Evolutionary conservation across 2,888 invertebrate genomes (phyloP), one percentile per base, ranked within the genome.

Genomic region (Epicampocera succincta): DNA sequence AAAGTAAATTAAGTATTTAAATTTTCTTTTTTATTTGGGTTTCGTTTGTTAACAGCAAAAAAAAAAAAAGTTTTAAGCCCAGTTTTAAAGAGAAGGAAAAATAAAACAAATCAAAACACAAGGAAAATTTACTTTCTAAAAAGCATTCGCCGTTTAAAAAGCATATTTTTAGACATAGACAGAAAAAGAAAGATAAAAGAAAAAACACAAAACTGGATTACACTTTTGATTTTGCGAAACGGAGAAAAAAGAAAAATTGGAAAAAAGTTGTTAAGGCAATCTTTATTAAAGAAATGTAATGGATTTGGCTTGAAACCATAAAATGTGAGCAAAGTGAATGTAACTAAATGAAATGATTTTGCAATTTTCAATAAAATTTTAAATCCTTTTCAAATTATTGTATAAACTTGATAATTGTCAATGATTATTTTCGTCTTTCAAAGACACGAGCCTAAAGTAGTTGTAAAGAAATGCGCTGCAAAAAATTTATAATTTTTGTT

Each of bases 101-200:
- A 33, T 8, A 33, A 33, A 33, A 33, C 25, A 25, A 25, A 33
- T 9, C 17, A 5, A 72, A 50, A 68, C 40, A 71, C 54, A 68
- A 72, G 60, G 63, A 74, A 75, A 81, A 74, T 74, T 80, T 42
- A 82, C 82, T 82, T 82, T 82, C 82, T 78, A 82, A 82, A 76
- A 81, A 48, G 46, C 33, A 71, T 48, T 50, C 71, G 25, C 74
- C 71, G 60, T 71, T 78, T 78, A 71, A 46, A 77, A 69, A 71
- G 72, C 66, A 40, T 56, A 48, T 33, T 50, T 19, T 5, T 33
- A 33, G 25, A 61, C 29, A 15, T n/a, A n/a, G n/a, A 48, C 52
- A 46, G 42, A 52, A 75, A 15, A 44, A 44, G 15, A 44, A 13
- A 42, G 13, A 42, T 5, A 42, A n/a, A 44, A 17, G 12, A 50